Base-by-base conservation (phyloP, 92 coral and sea anemone genomes). In the Parazoanthus swiftii region DNA sequence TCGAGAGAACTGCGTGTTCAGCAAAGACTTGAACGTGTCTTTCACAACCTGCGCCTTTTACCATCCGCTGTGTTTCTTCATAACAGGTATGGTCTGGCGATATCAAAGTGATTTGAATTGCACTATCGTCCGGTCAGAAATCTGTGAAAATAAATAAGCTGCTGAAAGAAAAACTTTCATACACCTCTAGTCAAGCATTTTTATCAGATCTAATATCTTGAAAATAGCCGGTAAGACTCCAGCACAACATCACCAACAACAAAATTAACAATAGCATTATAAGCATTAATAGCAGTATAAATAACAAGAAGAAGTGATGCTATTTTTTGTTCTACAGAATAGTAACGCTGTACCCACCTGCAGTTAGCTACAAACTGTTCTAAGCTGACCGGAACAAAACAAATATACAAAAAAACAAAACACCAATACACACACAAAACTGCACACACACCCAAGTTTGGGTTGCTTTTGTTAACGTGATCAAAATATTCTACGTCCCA, bases 1-100 rank as follows among this genome's bases (percentile, higher is more conserved):
- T 89, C 39, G 77, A 46, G 93, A 91, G 38, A 90, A 86, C 81
- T 85, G 92, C 46, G 90, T 88, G 42, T 97, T 97, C 76, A 79
- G 88, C 77, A 95, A 94, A 91, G 94, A 92, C 21, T 88, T 89
- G 58, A 93, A 95, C 63, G 80, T 94, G 8, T 89, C 95, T 18
- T 97, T 97, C 42, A 95, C 98, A 26, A 89, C 98, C 2, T 97
- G 99, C 77, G 98, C 91, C 23, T 86, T 95, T 77, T 97, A 94
- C 66, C 91, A 89, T 82, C 98, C 98, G n/a, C 88, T 91, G 38
- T 93, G 96, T 58, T 97, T 94, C 88, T 97, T 97, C 72, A 93
- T 97, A 20, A 94, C 98, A 73, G 97, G 97, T 94, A 86, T 58
- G 75, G 13, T 26, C 77, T 71, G 7, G 33, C n/a, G 18, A 44